Conservation (phyloP, 2,113 vertebrate species). For the Carollia perspicillata region DNA sequence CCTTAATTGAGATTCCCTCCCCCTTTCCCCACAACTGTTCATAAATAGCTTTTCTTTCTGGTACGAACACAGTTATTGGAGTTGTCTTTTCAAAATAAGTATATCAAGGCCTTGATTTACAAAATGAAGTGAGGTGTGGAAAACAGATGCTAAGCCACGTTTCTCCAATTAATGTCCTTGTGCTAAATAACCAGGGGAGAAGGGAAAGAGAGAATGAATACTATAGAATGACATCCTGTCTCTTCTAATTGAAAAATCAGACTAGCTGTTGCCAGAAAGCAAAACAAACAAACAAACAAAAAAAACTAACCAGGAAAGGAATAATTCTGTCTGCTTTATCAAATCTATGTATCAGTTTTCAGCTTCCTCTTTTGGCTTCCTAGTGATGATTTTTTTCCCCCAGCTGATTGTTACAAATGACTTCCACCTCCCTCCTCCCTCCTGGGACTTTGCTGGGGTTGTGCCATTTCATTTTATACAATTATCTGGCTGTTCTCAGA, state of each 20-base stretch:
- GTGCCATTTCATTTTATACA: neutral
- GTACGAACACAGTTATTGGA: neutral
- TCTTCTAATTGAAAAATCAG: constrained; percentile 36
- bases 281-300: neutral
- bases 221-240: constrained; percentile 4
- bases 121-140: constrained; percentile 13
- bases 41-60: neutral
- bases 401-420: constrained; percentile 56
- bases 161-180: neutral
- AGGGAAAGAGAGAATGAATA: neutral
- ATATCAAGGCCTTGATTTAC: neutral
- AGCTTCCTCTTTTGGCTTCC: constrained; percentile 63
- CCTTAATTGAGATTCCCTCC: neutral
- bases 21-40: neutral
- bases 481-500: neutral
- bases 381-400: neutral
- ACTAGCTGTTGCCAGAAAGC: neutral
- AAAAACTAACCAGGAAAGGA: neutral
- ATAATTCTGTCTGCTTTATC: constrained; percentile 48
- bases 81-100: neutral
- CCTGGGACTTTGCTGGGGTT: neutral
- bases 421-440: neutral
- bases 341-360: constrained; percentile 35
- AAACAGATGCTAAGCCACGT: neutral
- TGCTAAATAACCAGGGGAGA: neutral